Conservation (phyloP, 2,888 invertebrate genomes). For the Drosophila yooni region DNA sequence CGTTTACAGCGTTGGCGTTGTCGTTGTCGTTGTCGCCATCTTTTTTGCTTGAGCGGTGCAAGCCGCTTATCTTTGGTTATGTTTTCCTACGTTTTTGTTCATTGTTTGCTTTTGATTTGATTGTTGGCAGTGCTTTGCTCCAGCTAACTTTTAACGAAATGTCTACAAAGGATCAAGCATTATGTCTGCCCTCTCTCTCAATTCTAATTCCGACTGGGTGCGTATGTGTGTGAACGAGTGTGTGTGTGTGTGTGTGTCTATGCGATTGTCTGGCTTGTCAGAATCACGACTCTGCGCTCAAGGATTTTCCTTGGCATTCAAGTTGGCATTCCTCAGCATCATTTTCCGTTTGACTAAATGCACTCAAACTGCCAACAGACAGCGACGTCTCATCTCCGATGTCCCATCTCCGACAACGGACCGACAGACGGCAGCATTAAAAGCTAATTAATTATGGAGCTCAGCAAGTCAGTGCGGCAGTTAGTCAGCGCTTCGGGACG, state of each 20-base stretch:
- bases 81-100: constrained; percentile 80
- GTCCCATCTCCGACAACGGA: constrained; percentile 6
- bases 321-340: constrained; percentile 68
- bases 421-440: constrained; percentile 64
- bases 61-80: constrained; percentile 81
- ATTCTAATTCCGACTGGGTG: constrained; percentile 18
- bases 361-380: constrained; percentile 69
- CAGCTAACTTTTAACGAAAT: constrained; percentile 79
- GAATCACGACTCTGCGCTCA: constrained; percentile 60
- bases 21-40: constrained; percentile 58
- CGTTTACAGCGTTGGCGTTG: constrained; percentile 56
- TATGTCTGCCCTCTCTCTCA: constrained; percentile 45
- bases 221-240: constrained; percentile 8
- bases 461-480: constrained; percentile 52
- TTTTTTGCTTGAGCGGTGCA: constrained; percentile 69
- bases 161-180: constrained; percentile 80
- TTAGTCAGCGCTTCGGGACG: constrained; percentile 53
- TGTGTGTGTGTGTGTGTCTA: constrained; percentile 18
- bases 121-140: constrained; percentile 72
- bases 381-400: constrained; percentile 17
- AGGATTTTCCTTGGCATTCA: constrained; percentile 51
- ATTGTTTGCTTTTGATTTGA: constrained; percentile 81
- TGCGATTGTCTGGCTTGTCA: constrained; percentile 65
- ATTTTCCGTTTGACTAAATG: constrained; percentile 82
- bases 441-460: constrained; percentile 78